Evolutionary conservation across 2,797 vertebrate genomes (phyloP), one percentile per base, ranked within the genome.

Genomic region (Alcedo atthis): DNA sequence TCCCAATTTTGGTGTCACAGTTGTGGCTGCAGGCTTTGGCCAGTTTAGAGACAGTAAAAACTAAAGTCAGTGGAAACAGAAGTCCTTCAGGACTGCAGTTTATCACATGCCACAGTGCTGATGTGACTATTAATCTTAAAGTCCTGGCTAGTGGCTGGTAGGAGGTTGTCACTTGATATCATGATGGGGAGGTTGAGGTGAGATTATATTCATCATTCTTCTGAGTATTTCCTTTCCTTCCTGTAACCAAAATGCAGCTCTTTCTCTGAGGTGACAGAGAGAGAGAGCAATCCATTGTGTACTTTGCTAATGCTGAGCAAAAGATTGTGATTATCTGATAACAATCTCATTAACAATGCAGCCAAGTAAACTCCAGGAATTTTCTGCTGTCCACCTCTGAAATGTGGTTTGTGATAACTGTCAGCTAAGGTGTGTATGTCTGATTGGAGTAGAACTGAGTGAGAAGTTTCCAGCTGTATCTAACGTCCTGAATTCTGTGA

Each of bases 321-420:
- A 81, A 73, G 67, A 77, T 68, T 67, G 15, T 54, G 33, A 48
- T 76, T 85, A 69, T 77, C 88, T 86, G 59, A 21, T 81, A 59
- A 61, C 30, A 68, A 59, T 62, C 62, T 87, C 63, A 45, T 75
- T 67, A 77, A 61, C 0, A 16, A 75, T 54, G 24, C 37, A 69
- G 82, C 33, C 62, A 76, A 49, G 89, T 63, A 62, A 86, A 93
- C n/a, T 80, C 62, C 78, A 85, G 85, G 66, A 77, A 90, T 55
- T 79, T 74, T 87, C 81, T 95, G 30, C 85, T 90, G 71, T 81
- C 83, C 68, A 64, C 51, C 64, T 84, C 64, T 90, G 79, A 93
- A 85, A 42, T 81, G 74, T 18, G 10, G 28, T 71, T 93, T 74
- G 30, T 1, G 8, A 43, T 89, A 90, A 51, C 57, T 81, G 30